These are phyloP conservation scores for Rhynchotus rufescens DNA, from an alignment of 2,797 vertebrate genomes.

Conservation along the genomic window DNA sequence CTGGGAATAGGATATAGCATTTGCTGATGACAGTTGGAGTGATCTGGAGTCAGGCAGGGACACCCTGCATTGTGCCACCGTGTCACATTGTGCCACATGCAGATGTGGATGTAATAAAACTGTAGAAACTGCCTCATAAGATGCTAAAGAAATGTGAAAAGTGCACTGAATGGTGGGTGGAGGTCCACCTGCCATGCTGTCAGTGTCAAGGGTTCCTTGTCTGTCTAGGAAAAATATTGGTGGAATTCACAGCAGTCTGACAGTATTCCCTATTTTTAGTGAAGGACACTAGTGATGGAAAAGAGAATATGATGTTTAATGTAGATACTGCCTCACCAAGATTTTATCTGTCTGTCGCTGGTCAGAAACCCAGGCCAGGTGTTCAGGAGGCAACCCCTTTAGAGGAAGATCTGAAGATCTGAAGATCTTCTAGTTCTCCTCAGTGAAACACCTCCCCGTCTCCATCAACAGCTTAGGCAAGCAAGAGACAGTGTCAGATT, in stretches of 20 bases:
- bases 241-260: neutral
- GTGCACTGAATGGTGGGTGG: neutral
- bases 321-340: neutral
- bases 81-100: too few species aligned
- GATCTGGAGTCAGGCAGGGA: neutral
- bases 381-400: neutral
- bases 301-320: neutral
- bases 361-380: neutral
- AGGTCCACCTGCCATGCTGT: neutral
- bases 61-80: neutral
- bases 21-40: neutral
- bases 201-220: neutral
- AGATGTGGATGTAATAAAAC: neutral
- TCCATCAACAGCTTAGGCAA: neutral
- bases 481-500: neutral
- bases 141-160: neutral
- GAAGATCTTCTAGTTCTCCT: neutral
- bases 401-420: neutral
- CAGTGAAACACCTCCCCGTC: neutral
- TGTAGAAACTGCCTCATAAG: neutral
- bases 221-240: neutral
- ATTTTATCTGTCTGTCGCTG: neutral
- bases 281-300: neutral
- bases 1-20: neutral
- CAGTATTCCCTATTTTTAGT: neutral